Evolutionary conservation across 1,140 invertebrate genomes (phyloP), one percentile per base, ranked within the genome.

Genomic region (Harpegnathos saltator): DNA sequence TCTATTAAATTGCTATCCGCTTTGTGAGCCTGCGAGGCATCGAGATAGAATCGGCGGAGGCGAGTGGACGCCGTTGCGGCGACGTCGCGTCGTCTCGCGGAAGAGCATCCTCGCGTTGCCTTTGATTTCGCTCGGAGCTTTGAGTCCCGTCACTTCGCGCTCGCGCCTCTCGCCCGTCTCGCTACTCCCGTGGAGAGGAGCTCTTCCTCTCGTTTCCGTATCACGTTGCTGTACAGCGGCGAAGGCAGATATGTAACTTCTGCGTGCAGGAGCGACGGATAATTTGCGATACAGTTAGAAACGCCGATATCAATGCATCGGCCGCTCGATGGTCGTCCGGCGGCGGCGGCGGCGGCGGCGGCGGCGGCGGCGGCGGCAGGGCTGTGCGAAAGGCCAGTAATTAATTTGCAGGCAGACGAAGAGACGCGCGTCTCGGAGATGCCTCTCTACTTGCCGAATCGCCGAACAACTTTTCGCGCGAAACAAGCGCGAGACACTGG

Each of bases 71-170:
- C 81, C 59, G n/a, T n/a, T n/a, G n/a, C n/a, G 44, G 82, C 65
- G 71, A 85, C 59, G 71, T 65, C 65, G 56, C 63, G 63, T 69
- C 73, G n/a, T 69, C 56, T 69, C 56, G 26, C 52, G 44, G 24
- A 65, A 71, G 48, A 74, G 68, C 71, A 69, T 50, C 71, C 29
- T 65, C 48, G 48, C 33, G 48, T 54, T 66, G 44, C 72, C 84
- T 86, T 87, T 83, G 85, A 86, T 83, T 83, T 72, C 56, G 44
- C 75, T 80, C 65, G 65, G n/a, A 80, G 75, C 75, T 80, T 80
- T 58, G 52, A 80, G 66, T 12, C 17, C 65, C 65, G 26, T 69
- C 52, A 80, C 75, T 58, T 80, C 17, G 62, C 9, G 22, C 38
- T 9, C 52, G 62, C 62, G n/a, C n/a, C n/a, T n/a, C n/a, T n/a